Conservation (phyloP, 2,113 vertebrate species). For the Catharus minimus region DNA sequence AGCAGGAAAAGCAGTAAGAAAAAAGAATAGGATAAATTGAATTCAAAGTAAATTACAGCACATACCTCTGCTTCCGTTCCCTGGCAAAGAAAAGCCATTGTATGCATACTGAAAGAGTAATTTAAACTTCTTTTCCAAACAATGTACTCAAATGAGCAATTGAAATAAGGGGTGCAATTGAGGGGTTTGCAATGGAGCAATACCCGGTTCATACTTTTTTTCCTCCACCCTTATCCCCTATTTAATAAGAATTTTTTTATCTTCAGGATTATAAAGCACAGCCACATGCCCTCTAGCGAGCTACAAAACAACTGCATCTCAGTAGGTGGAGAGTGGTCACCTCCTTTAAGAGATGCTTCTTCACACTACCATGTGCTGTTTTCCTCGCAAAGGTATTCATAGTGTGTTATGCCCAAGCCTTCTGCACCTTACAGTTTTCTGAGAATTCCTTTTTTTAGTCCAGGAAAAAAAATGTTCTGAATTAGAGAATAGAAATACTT, state of each 20-base stretch:
- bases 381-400: not conserved
- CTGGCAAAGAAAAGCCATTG: not conserved
- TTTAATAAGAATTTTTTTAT: not conserved
- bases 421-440: not conserved
- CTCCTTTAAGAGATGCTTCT: not conserved
- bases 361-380: not conserved
- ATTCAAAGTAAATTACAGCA: not conserved
- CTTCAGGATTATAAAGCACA: not conserved
- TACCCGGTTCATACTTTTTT: not conserved
- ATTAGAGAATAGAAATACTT: not conserved
- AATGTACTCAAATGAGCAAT: accelerated
- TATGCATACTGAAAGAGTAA: not conserved
- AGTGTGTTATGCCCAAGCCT: not conserved
- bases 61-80: not conserved
- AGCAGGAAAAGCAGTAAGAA: not conserved
- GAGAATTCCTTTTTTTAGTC: not conserved
- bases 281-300: conserved; percentile 50
- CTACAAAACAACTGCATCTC: not conserved
- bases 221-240: accelerated
- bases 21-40: not conserved
- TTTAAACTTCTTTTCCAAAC: not conserved
- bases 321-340: not conserved
- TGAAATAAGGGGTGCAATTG: not conserved
- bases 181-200: not conserved
- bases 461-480: not conserved